A percentile compares a stretch with the other conserved stretches of the same genome.
These are phyloP conservation scores for Halcyon badia DNA, from an alignment of 2,797 vertebrate genomes.

Conservation along the genomic window DNA sequence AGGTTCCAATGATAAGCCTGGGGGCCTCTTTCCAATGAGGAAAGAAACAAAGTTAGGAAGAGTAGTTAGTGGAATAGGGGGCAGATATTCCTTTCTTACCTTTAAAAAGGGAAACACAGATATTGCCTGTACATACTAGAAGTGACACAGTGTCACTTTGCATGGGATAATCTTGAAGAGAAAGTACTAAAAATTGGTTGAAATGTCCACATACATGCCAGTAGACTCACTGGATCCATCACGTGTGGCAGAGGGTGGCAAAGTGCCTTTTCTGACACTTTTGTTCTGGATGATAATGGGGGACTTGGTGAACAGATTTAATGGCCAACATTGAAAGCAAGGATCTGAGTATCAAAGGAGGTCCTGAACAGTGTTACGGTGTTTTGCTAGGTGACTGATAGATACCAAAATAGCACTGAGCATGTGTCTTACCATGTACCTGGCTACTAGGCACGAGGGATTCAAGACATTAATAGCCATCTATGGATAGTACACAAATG, in stretches of 20 bases:
- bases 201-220: too few species aligned
- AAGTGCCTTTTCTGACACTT: too few species aligned
- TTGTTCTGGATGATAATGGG: too few species aligned
- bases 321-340: neutral
- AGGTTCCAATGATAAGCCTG: neutral
- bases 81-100: neutral
- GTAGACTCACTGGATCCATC: too few species aligned
- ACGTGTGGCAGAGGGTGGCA: too few species aligned
- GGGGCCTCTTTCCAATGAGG: neutral
- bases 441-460: neutral
- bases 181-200: too few species aligned
- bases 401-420: neutral
- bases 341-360: neutral
- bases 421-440: neutral
- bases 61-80: neutral
- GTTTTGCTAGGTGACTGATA: neutral
- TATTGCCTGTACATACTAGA: rapidly evolving
- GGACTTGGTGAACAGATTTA: too few species aligned
- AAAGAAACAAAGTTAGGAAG: neutral
- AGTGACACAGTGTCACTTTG: neutral
- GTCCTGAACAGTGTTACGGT: neutral
- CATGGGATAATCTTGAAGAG: too few species aligned
- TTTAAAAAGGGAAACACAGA: neutral
- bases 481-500: neutral
- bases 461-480: neutral